Conservation (phyloP, 1,140 invertebrate species). For the Hermetia illucens region DNA sequence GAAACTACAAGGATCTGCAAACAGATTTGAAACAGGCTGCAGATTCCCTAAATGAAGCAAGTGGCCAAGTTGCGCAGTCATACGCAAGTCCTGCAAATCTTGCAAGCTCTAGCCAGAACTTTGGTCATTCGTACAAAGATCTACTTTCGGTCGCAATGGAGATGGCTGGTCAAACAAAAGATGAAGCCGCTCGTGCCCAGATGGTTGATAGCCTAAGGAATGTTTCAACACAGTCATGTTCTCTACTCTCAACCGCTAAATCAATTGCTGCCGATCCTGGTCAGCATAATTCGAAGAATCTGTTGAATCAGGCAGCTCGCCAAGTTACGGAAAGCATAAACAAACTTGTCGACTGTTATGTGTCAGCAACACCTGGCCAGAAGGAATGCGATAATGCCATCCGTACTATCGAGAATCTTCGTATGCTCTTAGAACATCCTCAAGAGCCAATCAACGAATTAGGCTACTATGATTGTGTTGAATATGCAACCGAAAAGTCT, state of each 20-base stretch:
- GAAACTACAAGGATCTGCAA: slow-evolving; percentile 71
- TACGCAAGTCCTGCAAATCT: slow-evolving; percentile 51
- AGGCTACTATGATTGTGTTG: slow-evolving; percentile 89
- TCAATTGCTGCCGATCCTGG: slow-evolving; percentile 76
- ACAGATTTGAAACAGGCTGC: slow-evolving; percentile 70
- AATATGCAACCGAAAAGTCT: slow-evolving; percentile 87
- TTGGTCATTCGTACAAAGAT: slow-evolving; percentile 64
- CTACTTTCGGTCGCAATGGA: slow-evolving; percentile 64
- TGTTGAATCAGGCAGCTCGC: slow-evolving; percentile 69
- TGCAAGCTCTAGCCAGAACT: slow-evolving; percentile 57
- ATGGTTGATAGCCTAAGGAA: slow-evolving; percentile 79
- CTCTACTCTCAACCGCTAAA: slow-evolving; percentile 76
- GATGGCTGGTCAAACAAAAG: slow-evolving; percentile 65
- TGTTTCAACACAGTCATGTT: slow-evolving; percentile 76
- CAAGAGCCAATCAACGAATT: slow-evolving; percentile 76
- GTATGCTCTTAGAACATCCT: slow-evolving; percentile 70
- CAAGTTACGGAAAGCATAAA: slow-evolving; percentile 90
- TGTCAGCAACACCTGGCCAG: slow-evolving; percentile 75
- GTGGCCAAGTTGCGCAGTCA: slow-evolving; percentile 59
- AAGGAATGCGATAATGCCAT: slow-evolving; percentile 95
- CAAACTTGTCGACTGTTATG: slow-evolving; percentile 71
- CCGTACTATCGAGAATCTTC: slow-evolving; percentile 78
- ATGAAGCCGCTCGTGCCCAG: slow-evolving; percentile 50
- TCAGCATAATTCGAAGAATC: slow-evolving; percentile 81
- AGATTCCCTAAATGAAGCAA: slow-evolving; percentile 65